phyloP scores from a whole-genome alignment of 2,113 vertebrate species.

The Colius striatus region DNA sequence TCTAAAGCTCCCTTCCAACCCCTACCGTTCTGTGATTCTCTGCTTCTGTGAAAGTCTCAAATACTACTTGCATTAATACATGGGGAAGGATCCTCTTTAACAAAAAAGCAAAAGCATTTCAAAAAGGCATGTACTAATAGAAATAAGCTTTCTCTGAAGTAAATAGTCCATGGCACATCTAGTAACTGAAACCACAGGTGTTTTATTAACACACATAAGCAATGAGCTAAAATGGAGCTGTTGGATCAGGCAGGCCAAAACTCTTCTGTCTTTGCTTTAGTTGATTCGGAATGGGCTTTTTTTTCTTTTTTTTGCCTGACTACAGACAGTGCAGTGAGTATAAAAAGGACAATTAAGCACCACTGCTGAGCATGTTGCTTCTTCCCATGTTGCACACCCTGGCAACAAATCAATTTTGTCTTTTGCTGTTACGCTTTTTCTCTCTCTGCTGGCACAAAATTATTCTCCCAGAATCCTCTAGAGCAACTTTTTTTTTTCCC shows the following conservation, averaged over 20 bases:
- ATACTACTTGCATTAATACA: not conserved
- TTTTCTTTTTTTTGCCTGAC: not conserved
- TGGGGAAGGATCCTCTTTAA: not conserved
- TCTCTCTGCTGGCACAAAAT: slow-evolving; percentile 18
- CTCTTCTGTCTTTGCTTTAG: not conserved
- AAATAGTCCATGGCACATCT: not conserved
- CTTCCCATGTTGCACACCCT: slow-evolving; percentile 23
- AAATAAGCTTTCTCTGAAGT: not conserved
- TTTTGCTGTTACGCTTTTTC: slow-evolving; percentile 20
- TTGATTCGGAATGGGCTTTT: not conserved
- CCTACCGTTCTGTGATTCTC: no score
- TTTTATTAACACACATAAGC: not conserved
- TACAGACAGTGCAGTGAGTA: not conserved
- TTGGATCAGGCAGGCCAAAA: not conserved
- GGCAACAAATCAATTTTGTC: slow-evolving; percentile 54
- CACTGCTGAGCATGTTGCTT: slow-evolving; percentile 28
- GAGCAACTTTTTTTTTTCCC: not conserved
- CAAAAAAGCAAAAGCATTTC: not conserved
- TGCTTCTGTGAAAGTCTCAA: not conserved
- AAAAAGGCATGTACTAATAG: not conserved
- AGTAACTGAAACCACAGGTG: not conserved
- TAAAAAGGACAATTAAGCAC: slow-evolving; percentile 29
- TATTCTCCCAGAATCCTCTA: slow-evolving; percentile 31
- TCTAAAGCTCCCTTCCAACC: no score
- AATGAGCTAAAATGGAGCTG: not conserved